Conservation (phyloP, 2,797 vertebrate genomes). For the Aplochiton taeniatus region DNA sequence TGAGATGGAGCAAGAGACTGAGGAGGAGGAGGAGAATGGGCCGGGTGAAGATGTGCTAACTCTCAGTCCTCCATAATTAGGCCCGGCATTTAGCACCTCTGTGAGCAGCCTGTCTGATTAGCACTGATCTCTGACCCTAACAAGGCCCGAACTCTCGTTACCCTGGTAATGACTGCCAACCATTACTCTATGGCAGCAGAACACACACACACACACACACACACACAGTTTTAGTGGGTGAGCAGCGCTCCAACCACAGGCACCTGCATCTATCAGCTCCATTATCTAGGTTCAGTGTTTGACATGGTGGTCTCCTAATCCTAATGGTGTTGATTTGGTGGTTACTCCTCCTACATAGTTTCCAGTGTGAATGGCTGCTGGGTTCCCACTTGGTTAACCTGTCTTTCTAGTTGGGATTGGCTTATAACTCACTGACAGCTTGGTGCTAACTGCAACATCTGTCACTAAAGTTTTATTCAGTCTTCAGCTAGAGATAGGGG, state of each 20-base stretch:
- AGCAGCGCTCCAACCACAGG: too few relatives aligned
- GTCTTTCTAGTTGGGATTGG: background rate
- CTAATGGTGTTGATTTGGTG: too few relatives aligned
- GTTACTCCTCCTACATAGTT: background rate
- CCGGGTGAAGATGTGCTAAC: conserved; percentile 23
- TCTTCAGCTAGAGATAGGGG: too few relatives aligned
- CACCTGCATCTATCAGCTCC: too few relatives aligned
- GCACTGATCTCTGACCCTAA: conserved; percentile 45
- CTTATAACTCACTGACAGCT: background rate
- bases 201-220: too few relatives aligned
- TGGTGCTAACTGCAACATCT: background rate
- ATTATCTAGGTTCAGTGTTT: too few relatives aligned
- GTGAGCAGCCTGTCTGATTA: conserved; percentile 63
- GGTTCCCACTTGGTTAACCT: background rate
- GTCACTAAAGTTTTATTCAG: too few relatives aligned
- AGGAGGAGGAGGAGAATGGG: conserved; percentile 10
- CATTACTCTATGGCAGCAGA: conserved; percentile 35
- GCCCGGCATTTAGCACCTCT: conserved; percentile 54
- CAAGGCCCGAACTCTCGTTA: conserved; percentile 52
- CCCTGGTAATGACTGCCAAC: conserved; percentile 61
- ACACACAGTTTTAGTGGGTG: too few relatives aligned
- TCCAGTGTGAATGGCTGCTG: background rate
- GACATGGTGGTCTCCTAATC: too few relatives aligned
- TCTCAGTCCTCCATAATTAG: conserved; percentile 52
- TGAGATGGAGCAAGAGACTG: conserved; percentile 15